Base-by-base conservation (phyloP, 2,113 vertebrate genomes). In the Fulmarus glacialis region DNA sequence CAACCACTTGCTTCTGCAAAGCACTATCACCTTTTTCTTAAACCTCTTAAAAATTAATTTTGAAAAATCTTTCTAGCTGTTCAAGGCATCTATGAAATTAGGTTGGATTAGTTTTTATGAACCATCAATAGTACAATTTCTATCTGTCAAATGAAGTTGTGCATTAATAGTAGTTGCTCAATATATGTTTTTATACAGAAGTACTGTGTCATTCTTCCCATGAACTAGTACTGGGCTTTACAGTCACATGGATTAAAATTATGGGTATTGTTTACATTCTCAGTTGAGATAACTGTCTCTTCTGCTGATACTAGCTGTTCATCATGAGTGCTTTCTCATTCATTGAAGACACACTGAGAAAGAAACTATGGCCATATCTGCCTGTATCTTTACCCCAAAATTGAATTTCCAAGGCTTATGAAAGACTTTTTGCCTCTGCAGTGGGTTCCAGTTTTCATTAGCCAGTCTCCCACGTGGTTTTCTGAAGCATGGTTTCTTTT, bases 31-130 rank as follows among this genome's bases (percentile, higher is more conserved):
- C 62, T 81, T 71, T 94, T 94, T 72, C 89, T 89, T 70, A 63
- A 96, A 87, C 59, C 56, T 93, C 82, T 64, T 81, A 71, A 87
- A 96, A 88, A 86, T 30, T 24, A 52, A 71, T 89, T 97, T 95
- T 87, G n/a, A 73, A 95, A 84, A 89, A 90, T 68, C 52, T 89
- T 72, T 63, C 82, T 92, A 62, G 40, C 47, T 81, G 67, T 93
- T 97, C 64, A 85, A 74, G 53, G 12, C 56, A 64, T 77, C 77
- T 79, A 15, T 82, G 45, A 90, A 97, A 87, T 95, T 73, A 83
- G 15, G 15, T 58, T 81, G 66, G 40, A 48, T 84, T 90, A 34
- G 22, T 95, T 90, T 97, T 90, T 92, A 50, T 90, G 64, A 81
- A 40, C 74, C 43, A 92, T 86, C 60, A 48, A 72, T 93, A 82